Evolutionary conservation across 2,797 vertebrate species (phyloP), one percentile per base, ranked within the genome.

Genomic region (Alexandromys oeconomus): DNA sequence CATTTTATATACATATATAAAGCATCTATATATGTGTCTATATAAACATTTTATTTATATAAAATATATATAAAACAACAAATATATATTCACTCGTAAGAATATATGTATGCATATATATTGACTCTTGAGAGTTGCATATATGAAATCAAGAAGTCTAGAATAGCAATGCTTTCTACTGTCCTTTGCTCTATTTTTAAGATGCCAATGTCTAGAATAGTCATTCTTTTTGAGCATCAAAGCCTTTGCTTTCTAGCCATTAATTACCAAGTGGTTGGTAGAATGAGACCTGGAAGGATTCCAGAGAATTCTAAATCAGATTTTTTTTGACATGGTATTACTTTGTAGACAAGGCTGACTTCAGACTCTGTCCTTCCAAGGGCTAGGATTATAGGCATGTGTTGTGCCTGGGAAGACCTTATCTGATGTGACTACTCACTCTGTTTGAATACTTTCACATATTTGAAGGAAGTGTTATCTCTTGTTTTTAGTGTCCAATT

Each of bases 361-460:
- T 80, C 12, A 57, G 57, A 43, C n/a, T 69, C n/a, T 82, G 17
- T 34, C 31, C n/a, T 27, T 43, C 37, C 21, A 29, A n/a, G 79
- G 82, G 67, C 37, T 73, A 48, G 29, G 8, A 73, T 46, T n/a
- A 25, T 3, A 46, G 17, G 21, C 5, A 10, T 46, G 27, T 13
- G 19, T 51, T 37, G 81, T 34, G 37, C 63, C 23, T 79, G 23
- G 34, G 51, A 43, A 81, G 12, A 43, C 31, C 29, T 88, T 25
- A 87, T 63, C 92, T 89, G 77, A 73, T 31, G 79, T 51, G 48
- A n/a, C 54, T 48, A 40, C 5, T 96, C 85, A 12, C 8, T 93
- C 71, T 95, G 54, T 82, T 71, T 90, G 13, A 95, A 94, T 76
- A 61, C 3, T 81, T 91, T 96, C 25, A 91, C 43, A 61, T 67